Evolutionary conservation across 2,113 vertebrate species (phyloP), one percentile per base, ranked within the genome.

Genomic region (Mormyrus lacerda): DNA sequence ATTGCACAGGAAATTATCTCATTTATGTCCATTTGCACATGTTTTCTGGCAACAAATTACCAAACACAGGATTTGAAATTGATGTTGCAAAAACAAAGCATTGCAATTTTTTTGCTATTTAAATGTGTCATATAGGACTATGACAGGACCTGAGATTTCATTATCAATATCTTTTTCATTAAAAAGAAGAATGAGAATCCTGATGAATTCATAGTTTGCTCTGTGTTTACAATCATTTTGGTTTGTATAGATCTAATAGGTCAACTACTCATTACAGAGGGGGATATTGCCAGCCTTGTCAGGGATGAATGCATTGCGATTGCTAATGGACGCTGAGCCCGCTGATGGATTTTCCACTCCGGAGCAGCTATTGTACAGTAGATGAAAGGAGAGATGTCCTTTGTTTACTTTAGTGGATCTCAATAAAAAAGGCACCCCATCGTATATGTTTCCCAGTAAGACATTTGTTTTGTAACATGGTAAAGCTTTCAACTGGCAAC

Each of bases 291-390:
- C 87, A 42, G 51, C 35, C 53, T 58, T 55, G 35, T 61, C 21
- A 39, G 44, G 86, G 86, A 87, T 87, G 86, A 87, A 87, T 87
- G 86, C 39, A 35, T 87, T 61, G 48, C 35, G 31, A 87, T 58
- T 58, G 87, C 87, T 61, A 87, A 87, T 87, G 87, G 87, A 87
- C 31, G 27, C 53, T 53, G 19, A 58, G 53, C 31, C 13, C 1
- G 86, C 53, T 87, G 55, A 87, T 87, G 87, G 87, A 87, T 87
- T 87, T 87, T 61, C 85, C 85, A 87, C 85, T 87, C 27, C 10
- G 21, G 51, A 87, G 87, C 39, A 44, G 55, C 87, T 87, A 87
- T 87, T 87, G 87, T 61, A 65, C 87, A 87, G 87, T 24, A 87
- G 31, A 87, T 42, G 55, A 87, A 87, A 61, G 55, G 55, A 53